Conservation (phyloP, 1,140 invertebrate species). For the Coboldia fuscipes region DNA sequence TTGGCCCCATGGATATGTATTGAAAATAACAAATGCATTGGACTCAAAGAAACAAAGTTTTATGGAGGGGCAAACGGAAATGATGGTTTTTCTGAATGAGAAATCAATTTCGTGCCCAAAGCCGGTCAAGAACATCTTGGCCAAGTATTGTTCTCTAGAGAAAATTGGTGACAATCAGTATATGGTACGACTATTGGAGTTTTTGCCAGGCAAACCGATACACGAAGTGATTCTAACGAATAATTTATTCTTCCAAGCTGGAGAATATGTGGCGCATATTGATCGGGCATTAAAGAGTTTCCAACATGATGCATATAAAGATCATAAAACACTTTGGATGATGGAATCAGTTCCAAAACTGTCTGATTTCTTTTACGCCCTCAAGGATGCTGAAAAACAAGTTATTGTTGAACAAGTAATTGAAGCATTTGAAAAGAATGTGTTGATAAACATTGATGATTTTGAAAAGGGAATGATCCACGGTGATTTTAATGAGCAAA, state of each 20-base stretch:
- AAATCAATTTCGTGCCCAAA: slow-evolving; percentile 36
- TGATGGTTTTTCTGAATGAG: slow-evolving; percentile 42
- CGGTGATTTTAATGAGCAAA: slow-evolving; percentile 79
- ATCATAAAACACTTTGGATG: slow-evolving; percentile 47
- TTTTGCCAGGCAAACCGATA: slow-evolving; percentile 44
- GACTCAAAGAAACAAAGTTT: slow-evolving; percentile 43
- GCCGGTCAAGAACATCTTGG: slow-evolving; percentile 40
- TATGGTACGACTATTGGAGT: slow-evolving; percentile 49
- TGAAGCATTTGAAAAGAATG: slow-evolving; percentile 35
- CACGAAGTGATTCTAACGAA: slow-evolving; percentile 29
- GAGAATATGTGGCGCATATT: slow-evolving; percentile 41
- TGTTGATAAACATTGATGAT: slow-evolving; percentile 28
- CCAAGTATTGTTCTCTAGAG: slow-evolving; percentile 36
- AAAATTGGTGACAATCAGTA: slow-evolving; percentile 28
- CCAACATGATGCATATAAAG: slow-evolving; percentile 40
- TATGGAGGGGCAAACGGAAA: slow-evolving; percentile 46
- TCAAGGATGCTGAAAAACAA: slow-evolving; percentile 34
- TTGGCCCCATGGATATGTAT: slow-evolving; percentile 41
- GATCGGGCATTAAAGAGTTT: slow-evolving; percentile 46
- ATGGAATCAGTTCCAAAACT: slow-evolving; percentile 40
- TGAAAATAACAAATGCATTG: slow-evolving; percentile 62
- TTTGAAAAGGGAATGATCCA: slow-evolving; percentile 60
- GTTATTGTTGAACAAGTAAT: slow-evolving; percentile 40
- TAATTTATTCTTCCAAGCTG: slow-evolving; percentile 42
- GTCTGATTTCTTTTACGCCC: slow-evolving; percentile 40